phyloP scores from a whole-genome alignment of 2,797 vertebrate species.

The Tarsius wallacei region DNA sequence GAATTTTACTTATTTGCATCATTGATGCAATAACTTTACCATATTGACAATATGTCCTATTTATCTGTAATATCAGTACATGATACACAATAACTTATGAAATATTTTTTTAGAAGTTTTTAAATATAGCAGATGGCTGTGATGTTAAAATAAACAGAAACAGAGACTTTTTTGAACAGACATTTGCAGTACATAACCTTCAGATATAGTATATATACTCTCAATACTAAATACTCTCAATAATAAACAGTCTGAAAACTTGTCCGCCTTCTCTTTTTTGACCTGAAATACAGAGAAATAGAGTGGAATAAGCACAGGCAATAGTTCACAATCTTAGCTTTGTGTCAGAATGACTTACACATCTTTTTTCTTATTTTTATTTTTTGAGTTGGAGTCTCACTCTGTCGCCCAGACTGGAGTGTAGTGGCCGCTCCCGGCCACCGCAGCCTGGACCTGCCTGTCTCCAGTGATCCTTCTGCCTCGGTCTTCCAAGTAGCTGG shows the following conservation, averaged over 20 bases:
- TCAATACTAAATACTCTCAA: neutral
- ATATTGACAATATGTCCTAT: neutral
- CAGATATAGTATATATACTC: neutral
- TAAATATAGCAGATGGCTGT: constrained; percentile 30
- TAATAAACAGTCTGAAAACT: neutral
- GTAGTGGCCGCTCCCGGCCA: too few species aligned
- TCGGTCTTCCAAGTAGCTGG: too few species aligned
- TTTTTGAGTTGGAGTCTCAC: too few species aligned
- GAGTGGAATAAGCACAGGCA: neutral
- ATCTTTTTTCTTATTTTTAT: too few species aligned
- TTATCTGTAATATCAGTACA: neutral
- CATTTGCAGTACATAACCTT: neutral
- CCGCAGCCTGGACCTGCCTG: too few species aligned
- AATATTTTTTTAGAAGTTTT: constrained; percentile 59
- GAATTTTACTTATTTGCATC: constrained; percentile 29
- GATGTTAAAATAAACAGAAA: constrained; percentile 31
- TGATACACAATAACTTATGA: neutral
- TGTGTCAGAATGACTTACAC: neutral
- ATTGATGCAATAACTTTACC: constrained; percentile 12
- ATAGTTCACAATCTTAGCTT: neutral
- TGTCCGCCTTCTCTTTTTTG: neutral
- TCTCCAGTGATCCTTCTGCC: too few species aligned
- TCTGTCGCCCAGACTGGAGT: too few species aligned
- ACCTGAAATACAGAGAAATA: constrained; percentile 8
- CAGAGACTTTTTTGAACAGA: neutral